These are phyloP conservation scores for Lophius piscatorius DNA, from an alignment of 2,113 vertebrate genomes.

Conservation along the genomic window DNA sequence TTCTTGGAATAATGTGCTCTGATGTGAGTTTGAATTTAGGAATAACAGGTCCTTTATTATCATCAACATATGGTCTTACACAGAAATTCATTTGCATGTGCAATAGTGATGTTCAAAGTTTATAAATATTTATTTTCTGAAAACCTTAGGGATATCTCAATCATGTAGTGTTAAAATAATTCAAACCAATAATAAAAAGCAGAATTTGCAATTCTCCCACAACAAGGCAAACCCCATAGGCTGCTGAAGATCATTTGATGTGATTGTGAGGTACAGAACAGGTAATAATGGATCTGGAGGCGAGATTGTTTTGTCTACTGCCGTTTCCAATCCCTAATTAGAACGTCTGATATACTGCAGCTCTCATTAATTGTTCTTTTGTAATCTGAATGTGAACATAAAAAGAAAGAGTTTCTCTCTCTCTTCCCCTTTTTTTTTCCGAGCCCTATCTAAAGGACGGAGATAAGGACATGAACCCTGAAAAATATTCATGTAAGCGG, in stretches of 20 bases:
- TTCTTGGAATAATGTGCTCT: too few relatives aligned
- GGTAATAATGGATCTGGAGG: background rate
- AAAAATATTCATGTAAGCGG: conserved; percentile 41
- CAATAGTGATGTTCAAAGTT: background rate
- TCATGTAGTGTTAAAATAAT: background rate
- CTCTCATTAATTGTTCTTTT: conserved; percentile 1
- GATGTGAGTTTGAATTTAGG: too few relatives aligned
- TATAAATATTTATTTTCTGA: background rate
- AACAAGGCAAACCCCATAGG: background rate
- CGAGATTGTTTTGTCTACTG: conserved; percentile 2
- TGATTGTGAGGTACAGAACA: conserved; percentile 13
- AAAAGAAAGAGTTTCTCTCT: background rate
- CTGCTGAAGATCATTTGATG: conserved; percentile 1
- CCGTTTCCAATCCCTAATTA: conserved; percentile 1
- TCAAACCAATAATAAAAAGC: background rate
- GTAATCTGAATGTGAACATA: conserved; percentile 3
- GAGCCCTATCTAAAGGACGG: conserved; percentile 6
- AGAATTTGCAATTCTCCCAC: conserved; percentile 1
- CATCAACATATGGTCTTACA: too few relatives aligned
- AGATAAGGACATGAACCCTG: conserved; percentile 30
- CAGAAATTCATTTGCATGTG: too few relatives aligned
- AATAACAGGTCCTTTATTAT: too few relatives aligned
- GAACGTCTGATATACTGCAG: background rate
- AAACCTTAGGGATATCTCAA: too few relatives aligned
- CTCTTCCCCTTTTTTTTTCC: background rate